These are phyloP conservation scores for Achroia grisella DNA, from an alignment of 1,140 invertebrate genomes.

Conservation along the genomic window DNA sequence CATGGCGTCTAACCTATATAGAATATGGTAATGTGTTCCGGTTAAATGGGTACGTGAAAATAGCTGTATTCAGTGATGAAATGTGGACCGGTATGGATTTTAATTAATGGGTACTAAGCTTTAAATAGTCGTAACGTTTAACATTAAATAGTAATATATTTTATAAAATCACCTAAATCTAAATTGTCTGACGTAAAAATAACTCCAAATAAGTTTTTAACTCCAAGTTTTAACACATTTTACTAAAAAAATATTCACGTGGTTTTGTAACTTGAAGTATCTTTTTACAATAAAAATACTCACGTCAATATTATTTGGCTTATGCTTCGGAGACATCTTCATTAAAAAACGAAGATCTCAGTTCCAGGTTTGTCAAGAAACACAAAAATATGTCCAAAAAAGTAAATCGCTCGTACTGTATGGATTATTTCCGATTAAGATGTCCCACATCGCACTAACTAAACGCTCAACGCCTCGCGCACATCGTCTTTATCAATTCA, in stretches of 20 bases:
- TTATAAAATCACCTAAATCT: too few species aligned
- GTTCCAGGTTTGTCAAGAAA: constrained; percentile 38
- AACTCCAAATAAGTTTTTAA: too few species aligned
- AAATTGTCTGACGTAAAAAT: too few species aligned
- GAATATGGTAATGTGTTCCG: too few species aligned
- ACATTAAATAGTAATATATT: too few species aligned
- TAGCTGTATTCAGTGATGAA: too few species aligned
- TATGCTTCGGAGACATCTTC: constrained; percentile 45
- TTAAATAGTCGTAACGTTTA: too few species aligned
- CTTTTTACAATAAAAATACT: constrained; percentile 19
- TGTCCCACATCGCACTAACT: constrained; percentile 29
- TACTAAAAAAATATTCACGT: neutral
- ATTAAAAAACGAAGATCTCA: constrained; percentile 11
- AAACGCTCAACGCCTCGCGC: constrained; percentile 7
- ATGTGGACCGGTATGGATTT: too few species aligned
- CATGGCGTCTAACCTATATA: too few species aligned
- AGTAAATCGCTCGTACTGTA: constrained; percentile 28
- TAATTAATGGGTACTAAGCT: too few species aligned
- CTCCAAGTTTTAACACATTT: too few species aligned
- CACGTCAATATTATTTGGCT: constrained; percentile 31
- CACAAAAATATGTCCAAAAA: constrained; percentile 39
- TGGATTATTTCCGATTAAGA: constrained; percentile 34
- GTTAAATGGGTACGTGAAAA: too few species aligned
- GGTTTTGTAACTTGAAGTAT: neutral
- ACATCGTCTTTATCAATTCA: constrained; percentile 10